Evolutionary conservation across 2,797 vertebrate species (phyloP).

Genomic region (Melanotaenia nigrans): DNA sequence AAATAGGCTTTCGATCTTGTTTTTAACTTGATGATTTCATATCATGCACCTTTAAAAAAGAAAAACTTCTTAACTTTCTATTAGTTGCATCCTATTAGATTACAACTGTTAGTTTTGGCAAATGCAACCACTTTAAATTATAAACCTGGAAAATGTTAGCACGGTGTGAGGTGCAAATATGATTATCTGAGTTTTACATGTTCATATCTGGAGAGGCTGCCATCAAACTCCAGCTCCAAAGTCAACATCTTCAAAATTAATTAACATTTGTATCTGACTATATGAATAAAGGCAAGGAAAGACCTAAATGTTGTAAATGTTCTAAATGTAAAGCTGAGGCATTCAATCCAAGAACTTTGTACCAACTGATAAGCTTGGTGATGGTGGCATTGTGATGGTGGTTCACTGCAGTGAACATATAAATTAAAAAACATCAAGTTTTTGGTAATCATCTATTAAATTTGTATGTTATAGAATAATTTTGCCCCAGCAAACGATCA

Average conservation of each 20-base stretch:
- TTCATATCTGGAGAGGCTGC: background rate
- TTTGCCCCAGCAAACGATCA: background rate
- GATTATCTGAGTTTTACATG: background rate
- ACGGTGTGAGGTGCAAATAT: background rate
- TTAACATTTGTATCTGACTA: background rate
- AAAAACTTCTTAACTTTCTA: background rate
- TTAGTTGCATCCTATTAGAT: background rate
- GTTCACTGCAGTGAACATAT: too few species aligned
- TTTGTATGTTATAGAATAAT: background rate
- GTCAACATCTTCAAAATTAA: background rate
- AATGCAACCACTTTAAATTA: background rate
- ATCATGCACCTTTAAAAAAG: background rate
- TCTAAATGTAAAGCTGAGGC: background rate
- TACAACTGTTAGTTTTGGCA: background rate
- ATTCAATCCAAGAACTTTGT: background rate
- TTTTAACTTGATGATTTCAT: background rate
- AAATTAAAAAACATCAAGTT: background rate
- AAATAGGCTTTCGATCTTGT: background rate
- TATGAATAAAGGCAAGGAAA: background rate
- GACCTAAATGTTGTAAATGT: background rate
- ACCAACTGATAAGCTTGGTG: background rate
- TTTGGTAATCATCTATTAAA: background rate
- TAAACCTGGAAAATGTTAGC: background rate
- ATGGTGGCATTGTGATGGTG: too few species aligned
- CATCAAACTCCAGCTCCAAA: background rate